Percentiles rank a stretch among this genome's conserved stretches.
phyloP scores from a whole-genome alignment of 2,888 invertebrate species.

The Calameuta idolon region DNA sequence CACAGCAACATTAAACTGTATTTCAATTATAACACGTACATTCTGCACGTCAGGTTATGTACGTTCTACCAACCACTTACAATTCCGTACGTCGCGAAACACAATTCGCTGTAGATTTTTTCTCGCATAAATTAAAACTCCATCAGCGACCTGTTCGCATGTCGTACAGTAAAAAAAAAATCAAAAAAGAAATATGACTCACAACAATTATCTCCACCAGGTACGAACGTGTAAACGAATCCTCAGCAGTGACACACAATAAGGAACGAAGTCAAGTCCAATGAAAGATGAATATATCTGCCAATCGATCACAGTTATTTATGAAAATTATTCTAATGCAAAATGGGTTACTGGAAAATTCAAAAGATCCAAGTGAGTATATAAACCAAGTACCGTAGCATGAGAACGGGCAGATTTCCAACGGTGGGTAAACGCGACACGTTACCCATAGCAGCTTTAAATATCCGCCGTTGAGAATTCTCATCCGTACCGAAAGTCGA shows the following conservation, averaged over 20 bases:
- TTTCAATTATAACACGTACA: neutral
- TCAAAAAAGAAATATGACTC: neutral
- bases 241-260: neutral
- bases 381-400: neutral
- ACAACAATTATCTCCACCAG: neutral
- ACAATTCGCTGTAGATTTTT: neutral
- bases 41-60: neutral
- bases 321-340: neutral
- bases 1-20: neutral
- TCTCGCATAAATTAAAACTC: neutral
- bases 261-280: neutral
- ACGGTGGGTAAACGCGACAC: neutral
- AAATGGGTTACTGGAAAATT: neutral
- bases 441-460: neutral
- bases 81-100: neutral
- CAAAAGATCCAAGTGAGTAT: neutral
- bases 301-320: neutral
- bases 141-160: neutral
- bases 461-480: neutral
- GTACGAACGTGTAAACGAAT: neutral
- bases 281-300: neutral
- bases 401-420: neutral
- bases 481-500: neutral
- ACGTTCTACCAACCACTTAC: neutral
- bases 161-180: neutral